Evolutionary conservation across 2,888 invertebrate species (phyloP).

Genomic region (Calameuta filiformis): DNA sequence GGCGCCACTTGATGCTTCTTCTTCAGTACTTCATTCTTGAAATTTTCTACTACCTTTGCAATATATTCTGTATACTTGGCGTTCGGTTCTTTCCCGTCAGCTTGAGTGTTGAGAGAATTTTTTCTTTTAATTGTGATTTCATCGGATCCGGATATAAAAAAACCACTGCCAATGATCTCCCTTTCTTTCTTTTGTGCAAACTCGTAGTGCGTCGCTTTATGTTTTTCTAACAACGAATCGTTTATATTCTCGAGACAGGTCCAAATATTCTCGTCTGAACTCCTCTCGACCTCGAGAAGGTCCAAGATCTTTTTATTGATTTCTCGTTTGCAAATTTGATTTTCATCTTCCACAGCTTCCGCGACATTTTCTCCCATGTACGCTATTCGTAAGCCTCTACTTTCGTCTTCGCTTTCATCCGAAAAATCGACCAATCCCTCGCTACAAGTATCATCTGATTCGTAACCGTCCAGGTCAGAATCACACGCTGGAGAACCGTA

Average conservation of each 20-base stretch:
- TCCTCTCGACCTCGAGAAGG: slow-evolving; percentile 52
- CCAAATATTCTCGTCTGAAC: slow-evolving; percentile 48
- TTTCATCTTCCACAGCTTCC: slow-evolving; percentile 79
- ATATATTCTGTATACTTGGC: slow-evolving; percentile 48
- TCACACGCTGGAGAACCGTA: slow-evolving; percentile 70
- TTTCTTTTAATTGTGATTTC: slow-evolving; percentile 52
- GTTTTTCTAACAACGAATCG: slow-evolving; percentile 51
- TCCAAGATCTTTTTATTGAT: slow-evolving; percentile 56
- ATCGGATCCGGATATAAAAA: slow-evolving; percentile 47
- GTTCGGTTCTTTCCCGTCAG: slow-evolving; percentile 26
- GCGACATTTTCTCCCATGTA: slow-evolving; percentile 88
- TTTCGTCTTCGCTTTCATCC: slow-evolving; percentile 64
- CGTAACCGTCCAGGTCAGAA: slow-evolving; percentile 69
- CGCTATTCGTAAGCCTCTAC: slow-evolving; percentile 78
- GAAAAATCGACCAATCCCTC: slow-evolving; percentile 65
- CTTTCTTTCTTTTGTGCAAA: slow-evolving; percentile 66
- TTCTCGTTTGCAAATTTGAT: slow-evolving; percentile 52
- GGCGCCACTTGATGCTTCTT: slow-evolving; percentile 16
- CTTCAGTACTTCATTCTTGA: slow-evolving; percentile 54
- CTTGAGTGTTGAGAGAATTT: slow-evolving; percentile 35
- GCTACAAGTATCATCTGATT: slow-evolving; percentile 67
- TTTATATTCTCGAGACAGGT: slow-evolving; percentile 30
- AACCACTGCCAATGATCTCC: slow-evolving; percentile 59
- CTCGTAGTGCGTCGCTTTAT: slow-evolving; percentile 56
- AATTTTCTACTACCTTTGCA: slow-evolving; percentile 39